Evolutionary conservation across 92 coral and sea anemone species (phyloP), one percentile per base, ranked within the genome.

Genomic region (Actinernus sp.): DNA sequence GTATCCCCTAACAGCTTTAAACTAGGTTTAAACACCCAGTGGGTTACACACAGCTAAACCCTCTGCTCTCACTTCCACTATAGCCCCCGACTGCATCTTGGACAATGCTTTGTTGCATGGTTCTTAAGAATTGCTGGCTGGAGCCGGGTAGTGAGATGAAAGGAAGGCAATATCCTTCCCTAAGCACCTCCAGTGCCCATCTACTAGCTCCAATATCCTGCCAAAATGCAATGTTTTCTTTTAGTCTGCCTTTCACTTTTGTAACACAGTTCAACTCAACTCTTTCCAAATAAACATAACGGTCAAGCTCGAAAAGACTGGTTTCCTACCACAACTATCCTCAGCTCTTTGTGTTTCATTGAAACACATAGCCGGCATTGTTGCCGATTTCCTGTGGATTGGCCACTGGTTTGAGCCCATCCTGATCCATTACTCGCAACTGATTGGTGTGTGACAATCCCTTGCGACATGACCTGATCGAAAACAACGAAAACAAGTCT

Each of bases 131-230:
- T 39, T 28, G 26, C 41, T 33, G 16, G 2, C 3, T 3, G 10
- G 30, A 49, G 30, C 28, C 20, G 20, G 20, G 65, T 33, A 58
- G 18, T 1, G 30, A 58, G 1, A 58, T 58, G 41, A 58, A 58
- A 18, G 65, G 65, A 12, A 36, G 23, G 16, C 65, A 14, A 24
- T 58, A 58, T 11, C 65, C 65, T 10, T 58, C 32, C 31, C 32
- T 20, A 13, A 71, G 61, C 37, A 71, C 71, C 0, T 71, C 55
- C 2, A 71, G 62, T 30, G 58, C 41, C 78, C 69, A 71, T 18
- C 3, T 31, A 25, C 55, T 71, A 5, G 76, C 76, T 8, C 78
- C 78, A 58, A 58, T 44, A 28, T 18, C 28, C 45, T 58, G 30
- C 71, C 71, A 71, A 17, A 71, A 71, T 24, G 53, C 33, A 26